phyloP scores from a whole-genome alignment of 2,888 invertebrate species.

The Empis livida region DNA sequence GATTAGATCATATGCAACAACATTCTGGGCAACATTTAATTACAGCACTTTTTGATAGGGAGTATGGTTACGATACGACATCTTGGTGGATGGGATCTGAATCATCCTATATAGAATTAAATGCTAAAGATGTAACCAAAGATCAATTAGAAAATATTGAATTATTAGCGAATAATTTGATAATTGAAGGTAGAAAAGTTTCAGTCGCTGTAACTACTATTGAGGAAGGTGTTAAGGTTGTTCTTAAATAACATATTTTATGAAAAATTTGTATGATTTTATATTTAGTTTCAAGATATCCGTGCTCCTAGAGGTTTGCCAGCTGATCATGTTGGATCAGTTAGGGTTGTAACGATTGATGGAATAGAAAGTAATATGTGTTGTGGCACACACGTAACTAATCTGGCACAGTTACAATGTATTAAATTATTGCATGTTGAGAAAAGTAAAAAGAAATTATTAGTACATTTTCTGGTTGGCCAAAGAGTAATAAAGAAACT shows the following conservation, averaged over 20 bases:
- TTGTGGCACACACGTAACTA: slow-evolving; percentile 76
- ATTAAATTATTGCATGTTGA: slow-evolving; percentile 55
- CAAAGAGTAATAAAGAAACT: slow-evolving; percentile 51
- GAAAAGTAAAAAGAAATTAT: slow-evolving; percentile 55
- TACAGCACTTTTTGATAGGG: slow-evolving; percentile 59
- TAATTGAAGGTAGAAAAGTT: slow-evolving; percentile 41
- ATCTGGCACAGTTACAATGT: slow-evolving; percentile 53
- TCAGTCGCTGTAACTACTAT: slow-evolving; percentile 50
- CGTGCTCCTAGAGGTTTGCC: slow-evolving; percentile 51
- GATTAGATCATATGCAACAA: slow-evolving; percentile 86
- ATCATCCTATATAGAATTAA: slow-evolving; percentile 57
- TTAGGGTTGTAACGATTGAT: slow-evolving; percentile 64
- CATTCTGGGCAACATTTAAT: slow-evolving; percentile 78
- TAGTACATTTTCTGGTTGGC: slow-evolving; percentile 60
- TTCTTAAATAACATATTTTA: not conserved
- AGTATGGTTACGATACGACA: slow-evolving; percentile 54
- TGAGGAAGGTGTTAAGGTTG: slow-evolving; percentile 41
- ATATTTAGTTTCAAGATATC: slow-evolving; percentile 20
- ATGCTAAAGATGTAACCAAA: slow-evolving; percentile 39
- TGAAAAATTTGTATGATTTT: not conserved
- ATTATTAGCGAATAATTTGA: slow-evolving; percentile 51
- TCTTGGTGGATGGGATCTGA: slow-evolving; percentile 76
- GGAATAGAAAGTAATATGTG: slow-evolving; percentile 71
- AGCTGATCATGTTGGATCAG: slow-evolving; percentile 61
- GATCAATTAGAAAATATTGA: slow-evolving; percentile 46